phyloP scores from a whole-genome alignment of 2,888 invertebrate species.

The Drosophila pseudotalamancana region DNA sequence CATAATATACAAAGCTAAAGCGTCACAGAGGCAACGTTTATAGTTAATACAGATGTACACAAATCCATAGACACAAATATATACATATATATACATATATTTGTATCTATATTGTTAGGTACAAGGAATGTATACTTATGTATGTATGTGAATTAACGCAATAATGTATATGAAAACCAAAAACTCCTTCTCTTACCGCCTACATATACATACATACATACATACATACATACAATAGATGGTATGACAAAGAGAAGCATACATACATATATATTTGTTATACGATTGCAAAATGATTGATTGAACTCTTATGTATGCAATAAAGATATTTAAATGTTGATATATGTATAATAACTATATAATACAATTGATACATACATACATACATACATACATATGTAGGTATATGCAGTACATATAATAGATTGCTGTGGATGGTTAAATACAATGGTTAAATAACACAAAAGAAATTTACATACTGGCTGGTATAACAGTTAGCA shows the following conservation, averaged over 20 bases:
- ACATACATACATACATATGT: slow-evolving; percentile 19
- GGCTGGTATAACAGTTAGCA: slow-evolving; percentile 62
- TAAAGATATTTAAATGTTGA: slow-evolving; percentile 16
- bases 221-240: slow-evolving; percentile 6
- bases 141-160: too few species aligned
- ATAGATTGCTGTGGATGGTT: slow-evolving; percentile 11
- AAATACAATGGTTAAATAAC: slow-evolving; percentile 41
- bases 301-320: slow-evolving; percentile 32
- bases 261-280: slow-evolving; percentile 14
- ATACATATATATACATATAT: slow-evolving; percentile 8
- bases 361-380: slow-evolving; percentile 20
- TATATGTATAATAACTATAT: slow-evolving; percentile 18
- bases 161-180: too few species aligned
- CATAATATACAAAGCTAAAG: slow-evolving; percentile 60
- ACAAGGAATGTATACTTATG: too few species aligned
- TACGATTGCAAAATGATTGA: slow-evolving; percentile 18
- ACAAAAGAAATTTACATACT: slow-evolving; percentile 48
- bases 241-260: slow-evolving; percentile 4
- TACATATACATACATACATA: slow-evolving; percentile 11
- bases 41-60: slow-evolving; percentile 7
- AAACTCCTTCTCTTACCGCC: too few species aligned
- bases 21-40: slow-evolving; percentile 52
- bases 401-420: slow-evolving; percentile 4
- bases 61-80: slow-evolving; percentile 6
- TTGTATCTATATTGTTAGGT: too few species aligned